A percentile compares a stretch with the other conserved stretches of the same genome.
Evolutionary conservation across 2,797 vertebrate genomes (phyloP).

Genomic region (Sparus aurata): DNA sequence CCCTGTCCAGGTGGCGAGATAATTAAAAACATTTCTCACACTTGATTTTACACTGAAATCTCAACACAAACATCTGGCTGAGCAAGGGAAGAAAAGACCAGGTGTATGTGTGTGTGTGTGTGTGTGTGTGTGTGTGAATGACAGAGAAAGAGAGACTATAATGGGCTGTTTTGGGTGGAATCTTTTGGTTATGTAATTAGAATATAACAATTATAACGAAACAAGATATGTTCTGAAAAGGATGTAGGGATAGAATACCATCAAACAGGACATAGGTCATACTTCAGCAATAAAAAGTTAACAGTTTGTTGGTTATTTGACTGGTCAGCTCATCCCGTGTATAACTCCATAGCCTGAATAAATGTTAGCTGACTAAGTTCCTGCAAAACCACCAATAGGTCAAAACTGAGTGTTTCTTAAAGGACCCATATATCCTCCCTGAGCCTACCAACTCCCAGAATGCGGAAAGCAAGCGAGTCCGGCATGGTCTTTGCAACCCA

Average conservation of each 20-base stretch:
- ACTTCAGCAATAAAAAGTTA: too few relatives aligned
- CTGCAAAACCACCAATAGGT: too few relatives aligned
- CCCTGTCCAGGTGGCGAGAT: conserved; percentile 81
- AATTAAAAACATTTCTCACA: conserved; percentile 84
- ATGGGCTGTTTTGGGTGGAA: not conserved
- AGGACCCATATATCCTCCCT: too few relatives aligned
- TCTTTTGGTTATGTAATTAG: conserved; percentile 33
- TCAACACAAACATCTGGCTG: conserved; percentile 71
- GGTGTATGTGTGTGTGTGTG: conserved; percentile 37
- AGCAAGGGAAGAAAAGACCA: conserved; percentile 22
- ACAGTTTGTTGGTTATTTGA: too few relatives aligned
- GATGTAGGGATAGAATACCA: not conserved
- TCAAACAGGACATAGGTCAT: too few relatives aligned
- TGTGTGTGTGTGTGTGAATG: conserved; percentile 23
- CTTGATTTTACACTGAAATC: conserved; percentile 74
- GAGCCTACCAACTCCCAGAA: too few relatives aligned
- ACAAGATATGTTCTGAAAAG: not conserved
- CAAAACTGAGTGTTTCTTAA: too few relatives aligned
- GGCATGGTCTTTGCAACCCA: too few relatives aligned
- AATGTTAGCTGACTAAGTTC: too few relatives aligned
- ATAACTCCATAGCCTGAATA: too few relatives aligned
- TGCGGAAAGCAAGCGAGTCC: too few relatives aligned
- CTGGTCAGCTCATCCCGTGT: too few relatives aligned
- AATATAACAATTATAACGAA: conserved; percentile 10
- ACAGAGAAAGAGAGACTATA: not conserved